Evolutionary conservation across 2,888 invertebrate genomes (phyloP).

Genomic region (Mesorhabditis sp.): DNA sequence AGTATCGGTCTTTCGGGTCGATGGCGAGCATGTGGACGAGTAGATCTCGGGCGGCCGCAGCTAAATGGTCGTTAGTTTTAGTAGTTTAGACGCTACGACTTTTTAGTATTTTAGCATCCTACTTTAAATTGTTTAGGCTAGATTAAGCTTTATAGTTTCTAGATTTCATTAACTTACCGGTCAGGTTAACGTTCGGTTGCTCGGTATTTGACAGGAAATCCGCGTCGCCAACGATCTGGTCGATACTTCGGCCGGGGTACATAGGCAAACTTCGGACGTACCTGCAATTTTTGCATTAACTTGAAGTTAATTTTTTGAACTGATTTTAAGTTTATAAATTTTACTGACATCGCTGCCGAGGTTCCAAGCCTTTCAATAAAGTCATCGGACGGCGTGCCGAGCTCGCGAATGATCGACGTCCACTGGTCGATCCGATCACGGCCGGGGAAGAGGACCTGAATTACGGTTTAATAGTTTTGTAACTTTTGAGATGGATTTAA

Average conservation of each 20-base stretch:
- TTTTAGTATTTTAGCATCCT: too few relatives aligned
- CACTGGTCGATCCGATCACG: constrained; percentile 52
- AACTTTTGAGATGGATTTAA: too few relatives aligned
- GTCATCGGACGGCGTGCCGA: constrained; percentile 44
- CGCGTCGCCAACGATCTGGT: constrained; percentile 28
- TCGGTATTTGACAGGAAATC: constrained; percentile 33
- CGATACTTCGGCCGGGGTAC: constrained; percentile 13
- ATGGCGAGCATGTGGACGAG: constrained; percentile 13
- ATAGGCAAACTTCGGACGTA: constrained; percentile 28
- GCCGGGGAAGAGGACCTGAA: constrained; percentile 8
- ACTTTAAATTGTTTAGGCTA: too few relatives aligned
- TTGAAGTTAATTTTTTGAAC: not conserved
- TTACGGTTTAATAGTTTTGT: too few relatives aligned
- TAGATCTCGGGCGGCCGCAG: constrained; percentile 10
- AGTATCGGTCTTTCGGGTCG: constrained; percentile 14
- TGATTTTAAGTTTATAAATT: constrained; percentile 66
- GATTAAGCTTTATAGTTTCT: not conserved
- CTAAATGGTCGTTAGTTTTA: constrained; percentile 6
- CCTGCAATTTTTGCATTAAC: constrained; percentile 5
- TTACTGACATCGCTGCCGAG: constrained; percentile 39
- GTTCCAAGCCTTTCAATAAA: constrained; percentile 38
- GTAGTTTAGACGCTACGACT: too few relatives aligned
- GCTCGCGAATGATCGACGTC: constrained; percentile 54
- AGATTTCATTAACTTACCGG: constrained; percentile 18
- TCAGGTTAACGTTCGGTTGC: constrained; percentile 33